Percentiles rank a stretch among this genome's conserved stretches.
Conservation (phyloP, 2,888 invertebrate genomes). For the Acanthoscelides obtectus region DNA sequence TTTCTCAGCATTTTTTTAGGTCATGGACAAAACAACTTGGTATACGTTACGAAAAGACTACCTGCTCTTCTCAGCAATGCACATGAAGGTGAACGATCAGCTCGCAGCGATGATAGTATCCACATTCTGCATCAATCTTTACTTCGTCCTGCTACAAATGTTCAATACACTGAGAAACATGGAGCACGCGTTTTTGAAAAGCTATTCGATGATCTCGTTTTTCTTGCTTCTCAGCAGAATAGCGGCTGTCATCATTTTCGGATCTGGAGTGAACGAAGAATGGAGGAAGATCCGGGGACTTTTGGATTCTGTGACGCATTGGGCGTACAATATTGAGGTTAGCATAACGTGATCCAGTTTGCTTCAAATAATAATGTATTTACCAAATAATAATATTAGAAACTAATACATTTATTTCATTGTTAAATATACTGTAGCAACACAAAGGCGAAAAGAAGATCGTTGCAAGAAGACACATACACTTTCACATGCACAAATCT, state of each 20-base stretch:
- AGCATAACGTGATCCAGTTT: slow-evolving; percentile 1
- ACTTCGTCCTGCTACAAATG: slow-evolving; percentile 67
- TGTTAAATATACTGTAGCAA: no score
- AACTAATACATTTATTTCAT: no score
- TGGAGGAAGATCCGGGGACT: slow-evolving; percentile 38
- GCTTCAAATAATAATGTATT: no score
- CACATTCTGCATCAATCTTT: slow-evolving; percentile 66
- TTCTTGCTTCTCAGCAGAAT: slow-evolving; percentile 41
- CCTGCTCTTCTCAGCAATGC: slow-evolving; percentile 18
- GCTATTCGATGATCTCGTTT: slow-evolving; percentile 37
- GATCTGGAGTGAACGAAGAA: slow-evolving; percentile 38
- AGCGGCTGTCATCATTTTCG: slow-evolving; percentile 35
- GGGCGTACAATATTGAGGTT: slow-evolving; percentile 62
- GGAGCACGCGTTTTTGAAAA: slow-evolving; percentile 25
- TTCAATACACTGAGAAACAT: slow-evolving; percentile 56
- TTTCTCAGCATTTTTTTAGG: slow-evolving; percentile 23
- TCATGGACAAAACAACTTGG: slow-evolving; percentile 13
- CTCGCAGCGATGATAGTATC: slow-evolving; percentile 61
- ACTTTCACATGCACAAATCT: no score
- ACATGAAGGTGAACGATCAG: slow-evolving; percentile 53
- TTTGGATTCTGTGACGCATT: slow-evolving; percentile 59
- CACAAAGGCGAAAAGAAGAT: no score
- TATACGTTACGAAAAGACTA: slow-evolving; percentile 18
- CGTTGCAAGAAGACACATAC: no score
- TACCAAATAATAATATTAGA: no score